Base-by-base conservation (phyloP, 2,797 vertebrate genomes). In the Calcarius lapponicus region DNA sequence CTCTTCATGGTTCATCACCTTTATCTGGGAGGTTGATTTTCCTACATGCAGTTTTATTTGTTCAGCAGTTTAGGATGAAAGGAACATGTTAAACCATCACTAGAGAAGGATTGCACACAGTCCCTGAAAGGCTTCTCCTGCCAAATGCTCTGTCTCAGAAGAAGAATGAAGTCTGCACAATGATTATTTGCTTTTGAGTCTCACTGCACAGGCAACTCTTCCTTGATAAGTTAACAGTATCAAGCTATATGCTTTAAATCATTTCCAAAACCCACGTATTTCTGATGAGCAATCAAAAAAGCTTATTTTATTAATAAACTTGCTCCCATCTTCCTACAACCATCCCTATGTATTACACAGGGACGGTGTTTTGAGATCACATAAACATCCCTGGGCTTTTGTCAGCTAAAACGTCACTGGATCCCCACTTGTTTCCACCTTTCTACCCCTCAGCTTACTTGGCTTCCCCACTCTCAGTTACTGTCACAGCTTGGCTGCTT, bases 41-140 rank as follows among this genome's bases (percentile, higher is more conserved):
- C 57, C 32, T 65, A 92, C 71, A 78, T 0, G 2, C 53, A 54
- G 38, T 80, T 94, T 88, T 81, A 96, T 93, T 92, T 96, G 84
- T 91, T 92, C 84, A 80, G 78, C 53, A 74, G 66, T 80, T 87
- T 80, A 74, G 71, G 57, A 80, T 71, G 57, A 96, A 92, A 83
- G 69, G 80, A 89, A 80, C 74, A 42, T 16, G 64, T 80, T 95
- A 88, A 95, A 88, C n/a, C 26, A 84, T 42, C 73, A 87, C 73
- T 38, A 81, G 20, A 90, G 66, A 90, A 93, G 83, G 76, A 79
- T 7, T 61, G 47, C 43, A 65, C 42, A 64, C 14, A 19, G 43
- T 38, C 51, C 47, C 80, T 56, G 86, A 86, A 93, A 88, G 51
- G 36, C 43, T 75, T n/a, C 86, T 81, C 19, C 51, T 88, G 86